Base-by-base conservation (phyloP, 2,888 invertebrate species). In the Urechis unicinctus region DNA sequence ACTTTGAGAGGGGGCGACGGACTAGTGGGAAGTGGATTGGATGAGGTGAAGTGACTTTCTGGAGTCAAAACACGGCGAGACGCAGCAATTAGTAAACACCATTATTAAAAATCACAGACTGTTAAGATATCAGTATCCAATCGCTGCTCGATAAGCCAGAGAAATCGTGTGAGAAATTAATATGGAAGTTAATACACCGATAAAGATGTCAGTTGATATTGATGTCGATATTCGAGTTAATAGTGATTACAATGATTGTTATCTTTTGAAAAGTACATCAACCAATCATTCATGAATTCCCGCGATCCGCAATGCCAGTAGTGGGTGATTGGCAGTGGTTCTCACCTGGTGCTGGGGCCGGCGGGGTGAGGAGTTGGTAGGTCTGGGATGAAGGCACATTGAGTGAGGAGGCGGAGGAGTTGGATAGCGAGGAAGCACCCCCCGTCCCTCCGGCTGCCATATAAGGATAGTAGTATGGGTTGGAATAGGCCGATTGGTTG, bases 401-500 rank as follows among this genome's bases (percentile, higher is more conserved):
- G 9, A 17, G 17, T 17, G 36, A 36, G 36, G 36, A 17, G 36
- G 36, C 17, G 9, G 36, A 36, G 9, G 36, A 36, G n/a, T n/a
- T n/a, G n/a, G n/a, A n/a, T n/a, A n/a, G n/a, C 9, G 9, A 13
- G 9, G 9, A 9, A 13, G 50, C 17, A 30, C 9, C 51, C 5
- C 28, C 5, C 13, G 9, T 30, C 22, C 31, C 46, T 25, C 36
- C 43, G 43, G 56, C 25, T 13, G 60, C 9, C 61, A 60, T 58
- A 47, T 64, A 64, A n/a, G 58, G 57, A 50, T 64, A 64, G 55
- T 64, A 64, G 52, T 64, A 64, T 4, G 64, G 62, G 41, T 57
- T 61, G 13, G 61, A 36, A 51, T 64, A 64, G 5, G 61, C 46
- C 21, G 56, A 52, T 54, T 64, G 64, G 59, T 57, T 61, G 59